Percentiles rank a stretch among this genome's conserved stretches.
phyloP scores from a whole-genome alignment of 2,888 invertebrate species.

The Heliconius ismenius region DNA sequence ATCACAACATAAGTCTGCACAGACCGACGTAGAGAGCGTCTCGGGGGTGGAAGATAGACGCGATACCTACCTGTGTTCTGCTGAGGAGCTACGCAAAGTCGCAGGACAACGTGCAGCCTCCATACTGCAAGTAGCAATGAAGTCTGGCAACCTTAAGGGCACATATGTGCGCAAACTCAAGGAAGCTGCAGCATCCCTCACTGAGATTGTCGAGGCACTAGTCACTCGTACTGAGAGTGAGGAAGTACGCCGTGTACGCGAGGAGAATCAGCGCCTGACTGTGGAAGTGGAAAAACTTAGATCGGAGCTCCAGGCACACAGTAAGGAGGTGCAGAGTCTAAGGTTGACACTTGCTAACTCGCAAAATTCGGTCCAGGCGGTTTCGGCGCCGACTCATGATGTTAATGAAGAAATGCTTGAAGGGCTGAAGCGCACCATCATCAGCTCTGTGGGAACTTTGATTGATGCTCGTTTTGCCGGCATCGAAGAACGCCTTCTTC shows the following conservation, averaged over 20 bases:
- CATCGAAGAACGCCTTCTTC: neutral
- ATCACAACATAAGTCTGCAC: neutral
- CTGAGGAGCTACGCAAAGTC: neutral
- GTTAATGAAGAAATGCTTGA: neutral
- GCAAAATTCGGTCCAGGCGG: neutral
- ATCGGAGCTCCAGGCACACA: neutral
- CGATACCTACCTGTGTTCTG: neutral
- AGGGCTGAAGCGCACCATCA: neutral
- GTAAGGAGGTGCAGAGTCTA: neutral
- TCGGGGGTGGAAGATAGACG: neutral
- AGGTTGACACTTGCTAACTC: neutral
- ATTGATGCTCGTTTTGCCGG: too few relatives aligned
- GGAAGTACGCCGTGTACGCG: neutral
- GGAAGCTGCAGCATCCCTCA: neutral
- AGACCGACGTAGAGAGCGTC: neutral
- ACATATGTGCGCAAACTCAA: neutral
- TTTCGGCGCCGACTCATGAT: neutral
- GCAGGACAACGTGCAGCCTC: neutral
- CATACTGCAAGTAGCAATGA: neutral
- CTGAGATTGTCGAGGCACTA: too few relatives aligned
- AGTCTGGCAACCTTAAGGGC: neutral
- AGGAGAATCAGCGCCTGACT: neutral
- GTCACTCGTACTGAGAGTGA: neutral
- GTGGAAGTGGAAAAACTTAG: neutral
- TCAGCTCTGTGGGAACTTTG: neutral